Evolutionary conservation across 2,888 invertebrate genomes (phyloP), one percentile per base, ranked within the genome.

Genomic region (Dendrolimus houi): DNA sequence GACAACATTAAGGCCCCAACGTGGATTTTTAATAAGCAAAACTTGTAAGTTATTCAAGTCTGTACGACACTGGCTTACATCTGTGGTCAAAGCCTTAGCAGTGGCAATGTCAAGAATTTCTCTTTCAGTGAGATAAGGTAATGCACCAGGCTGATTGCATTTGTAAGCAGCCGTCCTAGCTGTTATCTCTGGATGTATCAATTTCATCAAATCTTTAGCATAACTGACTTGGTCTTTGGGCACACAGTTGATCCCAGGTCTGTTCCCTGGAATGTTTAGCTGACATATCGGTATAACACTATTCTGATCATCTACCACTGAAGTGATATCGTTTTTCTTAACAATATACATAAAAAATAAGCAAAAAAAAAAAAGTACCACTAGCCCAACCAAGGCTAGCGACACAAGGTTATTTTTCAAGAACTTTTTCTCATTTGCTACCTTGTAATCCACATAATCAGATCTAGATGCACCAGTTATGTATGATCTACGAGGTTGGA

Each of bases 1-100:
- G 8, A 94, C 90, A 12, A 95, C 89, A 63, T 90, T 92, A 12
- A 96, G 90, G 9, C 94, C 94, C 96, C 95, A 95, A 56, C 94
- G 92, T 0, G 95, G 94, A 78, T 96, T 96, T 60, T 91, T 91
- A 52, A 94, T 90, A 12, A 94, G 90, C 55, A 96, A 82, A 55
- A 96, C 92, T 72, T 95, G 92, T 56, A 95, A 91, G 71, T 94
- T 94, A 64, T 93, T 91, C 17, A 93, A 81, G 75, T 93, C 94
- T 53, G 84, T 87, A 62, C 90, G 85, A 63, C 92, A 86, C 61
- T 92, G 88, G 78, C 90, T 81, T 54, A 73, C 64, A 62, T 87
- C 88, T 8, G 74, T 62, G 10, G 72, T 66, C 0, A 77, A 70
- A 7, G 74, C 69, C 59, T 78, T 81, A 58, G 83, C 73, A 62